Base-by-base conservation (phyloP, 2,113 vertebrate genomes). In the Gobius niger region DNA sequence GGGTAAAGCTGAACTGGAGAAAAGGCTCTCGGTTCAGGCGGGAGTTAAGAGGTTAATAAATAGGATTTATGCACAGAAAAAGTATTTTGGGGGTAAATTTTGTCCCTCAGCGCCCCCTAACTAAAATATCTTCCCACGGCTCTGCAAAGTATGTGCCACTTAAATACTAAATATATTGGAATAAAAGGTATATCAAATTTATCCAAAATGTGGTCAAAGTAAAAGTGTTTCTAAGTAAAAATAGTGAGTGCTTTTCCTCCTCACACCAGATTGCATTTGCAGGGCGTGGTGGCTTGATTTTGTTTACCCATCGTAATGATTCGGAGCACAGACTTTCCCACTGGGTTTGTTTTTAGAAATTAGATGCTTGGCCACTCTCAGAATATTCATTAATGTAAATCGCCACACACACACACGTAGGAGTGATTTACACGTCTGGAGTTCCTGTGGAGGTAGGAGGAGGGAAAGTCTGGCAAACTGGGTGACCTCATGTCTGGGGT, bases 401-500 rank as follows among this genome's bases (percentile, higher is more conserved):
- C 40, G 1, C n/a, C 46, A 63, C 24, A 34, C 24, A 34, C 24
- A 34, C 56, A 46, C 40, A 60, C 41, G 51, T 44, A 65, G 40
- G 14, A 44, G 57, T 42, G 14, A 46, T 69, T 66, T 70, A 16
- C 49, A 47, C 19, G 63, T 66, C n/a, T 75, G 63, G 52, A 47
- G 50, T 40, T 63, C 57, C 46, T 6, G 10, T 47, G 34, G 60
- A 16, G 11, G n/a, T 18, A 46, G 9, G 44, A 44, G 41, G 7
- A 8, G 15, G 15, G n/a, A 16, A 46, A 19, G 9, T 46, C n/a
- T 13, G 15, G 14, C 16, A 63, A 9, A 15, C 47, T 10, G 57
- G 34, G 63, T 78, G 78, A 80, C 65, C 65, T 85, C 49, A 65
- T 76, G 65, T 46, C 40, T 81, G 69, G 78, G 68, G 15, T 61